Base-by-base conservation (phyloP, 1,140 invertebrate genomes). In the Dolichoris vasculosae region DNA sequence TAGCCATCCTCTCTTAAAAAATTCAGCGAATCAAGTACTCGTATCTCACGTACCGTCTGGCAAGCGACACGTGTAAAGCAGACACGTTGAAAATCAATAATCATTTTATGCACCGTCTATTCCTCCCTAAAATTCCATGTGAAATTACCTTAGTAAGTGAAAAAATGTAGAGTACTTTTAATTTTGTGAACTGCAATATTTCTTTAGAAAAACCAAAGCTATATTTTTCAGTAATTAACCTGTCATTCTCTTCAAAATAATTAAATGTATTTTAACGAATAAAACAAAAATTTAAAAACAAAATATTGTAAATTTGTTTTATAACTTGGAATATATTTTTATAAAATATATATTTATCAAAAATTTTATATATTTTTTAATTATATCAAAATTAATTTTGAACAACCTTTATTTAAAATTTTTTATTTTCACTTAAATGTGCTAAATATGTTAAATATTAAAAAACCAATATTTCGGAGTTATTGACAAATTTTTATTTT, bases 11-110 rank as follows among this genome's bases (percentile, higher is more conserved):
- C n/a, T 77, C 15, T 77, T 77, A 77, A 55, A 51, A 77, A 77
- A 77, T 77, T 77, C 30, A 77, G n/a, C 46, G 43, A 51, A 77
- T 73, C 69, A 73, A 73, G 38, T 73, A 55, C n/a, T 55, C 48
- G 75, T 55, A 51, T 77, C 46, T 77, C 75, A 77, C 75, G 75
- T 77, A 55, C 46, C 51, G 76, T 78, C 76, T 78, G 76, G 32
- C 51, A 63, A 51, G 76, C 76, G 30, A 78, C 75, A 55, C 46
- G 75, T 77, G 75, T 80, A 43, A 59, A 79, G 35, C 32, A 59
- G 78, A 82, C 38, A 69, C 43, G 59, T 30, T 48, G 75, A 67
- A 67, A 83, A 83, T 83, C 82, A 76, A 83, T 83, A 83, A 83
- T 83, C 83, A 85, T 51, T 79, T 84, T 79, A 80, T 84, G 46